Conservation (phyloP, 2,888 invertebrate genomes). For the Copidosoma aretas region DNA sequence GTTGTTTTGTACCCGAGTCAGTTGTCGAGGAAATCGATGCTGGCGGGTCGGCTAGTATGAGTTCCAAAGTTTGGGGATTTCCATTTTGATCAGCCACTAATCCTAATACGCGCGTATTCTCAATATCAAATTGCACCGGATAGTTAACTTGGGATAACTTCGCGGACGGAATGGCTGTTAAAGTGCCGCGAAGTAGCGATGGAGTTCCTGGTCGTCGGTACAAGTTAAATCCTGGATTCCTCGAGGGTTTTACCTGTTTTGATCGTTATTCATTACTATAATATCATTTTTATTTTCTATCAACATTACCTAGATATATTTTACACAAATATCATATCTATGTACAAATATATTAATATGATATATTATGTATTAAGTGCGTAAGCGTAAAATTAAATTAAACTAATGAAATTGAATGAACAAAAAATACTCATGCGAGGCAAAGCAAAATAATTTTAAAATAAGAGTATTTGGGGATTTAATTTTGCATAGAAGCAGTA, state of each 20-base stretch:
- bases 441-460: too few species aligned
- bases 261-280: constrained; percentile 36
- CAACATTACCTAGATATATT: constrained; percentile 20
- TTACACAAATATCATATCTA: constrained; percentile 8
- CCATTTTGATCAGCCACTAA: constrained; percentile 51
- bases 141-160: constrained; percentile 29
- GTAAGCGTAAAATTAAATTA: neutral
- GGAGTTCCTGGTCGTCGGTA: constrained; percentile 42
- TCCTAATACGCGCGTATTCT: constrained; percentile 34
- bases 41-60: constrained; percentile 55
- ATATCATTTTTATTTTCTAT: constrained; percentile 13
- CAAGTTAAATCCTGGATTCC: constrained; percentile 46
- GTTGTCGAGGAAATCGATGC: constrained; percentile 41
- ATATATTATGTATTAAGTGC: neutral
- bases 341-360: neutral
- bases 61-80: constrained; percentile 57
- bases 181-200: constrained; percentile 39
- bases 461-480: neutral
- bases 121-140: constrained; percentile 36
- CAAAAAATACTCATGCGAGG: neutral
- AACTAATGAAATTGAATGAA: neutral
- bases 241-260: constrained; percentile 54
- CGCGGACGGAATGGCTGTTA: constrained; percentile 36
- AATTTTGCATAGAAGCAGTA: neutral
- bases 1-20: constrained; percentile 45